phyloP scores from a whole-genome alignment of 2,113 vertebrate species.

The Genyomyrus donnyi region DNA sequence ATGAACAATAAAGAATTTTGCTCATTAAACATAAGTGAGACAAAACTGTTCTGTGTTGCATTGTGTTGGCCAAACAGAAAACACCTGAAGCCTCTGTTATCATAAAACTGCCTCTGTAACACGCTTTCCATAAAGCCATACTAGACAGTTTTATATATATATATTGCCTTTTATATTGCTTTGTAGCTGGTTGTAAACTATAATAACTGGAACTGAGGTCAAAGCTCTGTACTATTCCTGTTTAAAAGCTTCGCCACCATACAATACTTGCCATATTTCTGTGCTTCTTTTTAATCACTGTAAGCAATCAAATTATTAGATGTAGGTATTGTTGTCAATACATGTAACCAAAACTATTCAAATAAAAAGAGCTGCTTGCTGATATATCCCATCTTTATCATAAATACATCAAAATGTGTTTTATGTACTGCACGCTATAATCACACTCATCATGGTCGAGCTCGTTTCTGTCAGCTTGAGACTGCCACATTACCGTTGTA shows the following conservation, averaged over 20 bases:
- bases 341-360: neutral
- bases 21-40: neutral
- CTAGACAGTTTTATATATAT: neutral
- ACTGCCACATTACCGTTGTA: neutral
- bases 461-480: neutral
- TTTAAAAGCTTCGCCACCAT: neutral
- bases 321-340: neutral
- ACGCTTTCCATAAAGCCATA: neutral
- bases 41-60: neutral
- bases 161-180: neutral
- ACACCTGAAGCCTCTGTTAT: neutral
- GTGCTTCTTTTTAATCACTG: neutral
- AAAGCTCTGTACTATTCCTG: neutral
- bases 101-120: neutral
- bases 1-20: neutral
- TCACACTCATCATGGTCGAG: neutral
- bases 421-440: neutral
- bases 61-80: neutral
- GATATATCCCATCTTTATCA: neutral
- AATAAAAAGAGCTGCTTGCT: neutral
- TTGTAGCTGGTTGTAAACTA: neutral
- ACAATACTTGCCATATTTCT: neutral
- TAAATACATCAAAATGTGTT: neutral
- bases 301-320: neutral
- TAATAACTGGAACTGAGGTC: neutral